phyloP scores from a whole-genome alignment of 2,113 vertebrate genomes.

The Toxotes chatareus region DNA sequence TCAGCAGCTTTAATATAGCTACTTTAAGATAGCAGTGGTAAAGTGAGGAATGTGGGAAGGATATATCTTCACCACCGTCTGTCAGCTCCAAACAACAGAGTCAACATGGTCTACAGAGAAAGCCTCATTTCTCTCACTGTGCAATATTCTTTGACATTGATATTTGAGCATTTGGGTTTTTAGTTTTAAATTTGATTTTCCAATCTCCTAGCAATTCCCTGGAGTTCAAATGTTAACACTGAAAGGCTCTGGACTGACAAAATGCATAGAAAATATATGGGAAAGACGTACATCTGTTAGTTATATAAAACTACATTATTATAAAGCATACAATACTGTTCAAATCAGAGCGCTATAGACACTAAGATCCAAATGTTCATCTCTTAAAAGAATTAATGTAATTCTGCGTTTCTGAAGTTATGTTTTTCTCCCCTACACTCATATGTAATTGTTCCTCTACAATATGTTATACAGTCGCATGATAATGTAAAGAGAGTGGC shows the following conservation, averaged over 20 bases:
- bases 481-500: slow-evolving; percentile 19
- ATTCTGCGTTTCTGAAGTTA: slow-evolving; percentile 65
- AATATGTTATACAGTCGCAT: slow-evolving; percentile 47
- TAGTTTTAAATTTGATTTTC: background rate
- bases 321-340: slow-evolving; percentile 72
- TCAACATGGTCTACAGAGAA: background rate
- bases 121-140: background rate
- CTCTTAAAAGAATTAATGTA: slow-evolving; percentile 78
- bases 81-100: slow-evolving; percentile 13
- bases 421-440: slow-evolving; percentile 22
- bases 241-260: slow-evolving; percentile 50
- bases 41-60: slow-evolving; percentile 26
- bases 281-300: background rate
- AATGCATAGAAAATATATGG: background rate
- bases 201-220: background rate
- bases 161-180: background rate
- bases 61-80: background rate
- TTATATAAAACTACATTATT: slow-evolving; percentile 45
- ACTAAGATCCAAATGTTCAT: slow-evolving; percentile 35
- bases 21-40: background rate
- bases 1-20: slow-evolving; percentile 11
- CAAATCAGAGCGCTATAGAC: slow-evolving; percentile 47
- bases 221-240: slow-evolving; percentile 22
- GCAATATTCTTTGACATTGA: background rate
- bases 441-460: slow-evolving; percentile 39